Evolutionary conservation across 2,888 invertebrate species (phyloP).

Genomic region (Pomacea canaliculata): DNA sequence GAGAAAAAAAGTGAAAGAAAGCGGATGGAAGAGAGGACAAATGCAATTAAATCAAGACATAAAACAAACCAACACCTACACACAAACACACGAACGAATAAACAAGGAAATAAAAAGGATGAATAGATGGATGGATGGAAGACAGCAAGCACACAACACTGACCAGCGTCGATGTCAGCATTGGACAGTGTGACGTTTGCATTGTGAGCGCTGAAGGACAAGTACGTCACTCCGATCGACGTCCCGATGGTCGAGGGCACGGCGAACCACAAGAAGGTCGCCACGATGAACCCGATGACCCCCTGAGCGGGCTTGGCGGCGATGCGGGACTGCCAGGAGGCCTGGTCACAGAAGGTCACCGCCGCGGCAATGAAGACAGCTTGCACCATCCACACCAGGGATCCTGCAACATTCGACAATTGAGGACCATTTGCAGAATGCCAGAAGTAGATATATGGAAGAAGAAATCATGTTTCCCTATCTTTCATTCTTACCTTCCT

Average conservation of each 20-base stretch:
- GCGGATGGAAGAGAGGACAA: too few species aligned
- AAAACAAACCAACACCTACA: not conserved
- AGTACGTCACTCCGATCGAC: slow-evolving; percentile 56
- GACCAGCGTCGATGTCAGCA: slow-evolving; percentile 47
- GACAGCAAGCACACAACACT: not conserved
- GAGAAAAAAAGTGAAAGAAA: slow-evolving; percentile 5
- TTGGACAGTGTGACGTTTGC: slow-evolving; percentile 34
- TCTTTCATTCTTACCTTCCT: not conserved
- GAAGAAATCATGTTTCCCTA: not conserved
- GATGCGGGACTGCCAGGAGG: slow-evolving; percentile 65
- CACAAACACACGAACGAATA: too few species aligned
- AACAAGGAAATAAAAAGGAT: not conserved
- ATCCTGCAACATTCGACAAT: slow-evolving; percentile 25
- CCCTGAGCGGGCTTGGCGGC: slow-evolving; percentile 62
- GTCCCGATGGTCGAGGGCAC: slow-evolving; percentile 62
- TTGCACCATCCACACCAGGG: slow-evolving; percentile 48
- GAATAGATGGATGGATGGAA: not conserved
- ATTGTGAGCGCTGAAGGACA: slow-evolving; percentile 47
- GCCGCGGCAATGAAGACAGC: slow-evolving; percentile 49
- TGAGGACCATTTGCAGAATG: too few species aligned
- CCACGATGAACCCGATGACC: slow-evolving; percentile 59
- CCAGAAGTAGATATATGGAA: not conserved
- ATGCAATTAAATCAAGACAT: too few species aligned
- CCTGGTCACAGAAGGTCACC: slow-evolving; percentile 55
- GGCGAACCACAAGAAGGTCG: slow-evolving; percentile 62